Conservation (phyloP, 2,797 vertebrate genomes). For the Bufotes viridis region DNA sequence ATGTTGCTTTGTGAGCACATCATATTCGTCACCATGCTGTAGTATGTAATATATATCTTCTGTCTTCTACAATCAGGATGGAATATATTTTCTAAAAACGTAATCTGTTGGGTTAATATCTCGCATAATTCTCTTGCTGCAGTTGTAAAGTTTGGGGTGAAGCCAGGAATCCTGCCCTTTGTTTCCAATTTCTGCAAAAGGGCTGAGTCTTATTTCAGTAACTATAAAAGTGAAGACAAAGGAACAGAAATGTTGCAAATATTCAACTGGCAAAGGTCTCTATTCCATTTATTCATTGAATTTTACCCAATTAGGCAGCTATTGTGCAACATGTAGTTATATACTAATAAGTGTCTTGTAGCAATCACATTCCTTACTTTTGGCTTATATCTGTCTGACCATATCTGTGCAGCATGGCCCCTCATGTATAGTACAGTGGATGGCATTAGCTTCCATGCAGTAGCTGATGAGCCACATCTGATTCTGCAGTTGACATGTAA, state of each 20-base stretch:
- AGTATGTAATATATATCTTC: not conserved
- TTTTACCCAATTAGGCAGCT: not conserved
- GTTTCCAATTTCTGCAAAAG: not conserved
- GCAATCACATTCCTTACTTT: not conserved
- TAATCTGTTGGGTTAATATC: not conserved
- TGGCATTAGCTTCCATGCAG: not conserved
- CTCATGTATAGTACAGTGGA: not conserved
- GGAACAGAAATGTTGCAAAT: too few relatives aligned
- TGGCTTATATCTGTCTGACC: not conserved
- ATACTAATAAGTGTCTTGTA: not conserved
- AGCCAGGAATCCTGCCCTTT: not conserved
- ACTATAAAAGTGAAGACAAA: not conserved
- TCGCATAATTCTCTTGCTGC: not conserved
- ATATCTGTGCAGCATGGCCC: not conserved
- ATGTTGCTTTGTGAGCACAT: not conserved
- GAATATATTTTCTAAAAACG: not conserved
- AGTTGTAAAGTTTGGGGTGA: not conserved
- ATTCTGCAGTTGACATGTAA: not conserved
- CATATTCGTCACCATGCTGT: not conserved
- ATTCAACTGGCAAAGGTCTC: not conserved
- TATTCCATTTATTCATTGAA: not conserved
- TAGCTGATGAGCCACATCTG: not conserved
- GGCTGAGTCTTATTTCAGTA: not conserved
- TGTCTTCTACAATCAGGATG: not conserved
- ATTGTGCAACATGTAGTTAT: not conserved